phyloP scores from a whole-genome alignment of 2,888 invertebrate species.

The Gymnoscelis rufifasciata region DNA sequence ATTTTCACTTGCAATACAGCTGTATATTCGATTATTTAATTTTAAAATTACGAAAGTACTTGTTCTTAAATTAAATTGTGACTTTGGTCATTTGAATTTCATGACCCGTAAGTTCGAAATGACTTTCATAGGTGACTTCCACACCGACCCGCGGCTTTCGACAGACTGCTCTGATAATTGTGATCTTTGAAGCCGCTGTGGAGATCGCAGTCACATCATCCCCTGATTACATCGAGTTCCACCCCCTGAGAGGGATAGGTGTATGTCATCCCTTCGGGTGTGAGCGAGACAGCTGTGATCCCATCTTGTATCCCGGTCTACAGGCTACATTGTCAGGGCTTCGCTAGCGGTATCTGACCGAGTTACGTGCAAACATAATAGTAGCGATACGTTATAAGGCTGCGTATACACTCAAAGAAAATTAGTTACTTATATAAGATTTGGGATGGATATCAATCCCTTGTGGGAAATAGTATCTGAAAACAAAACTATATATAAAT shows the following conservation, averaged over 20 bases:
- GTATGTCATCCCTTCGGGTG: constrained; percentile 12
- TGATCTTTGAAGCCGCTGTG: constrained; percentile 74
- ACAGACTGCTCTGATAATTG: constrained; percentile 78
- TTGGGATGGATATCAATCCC: too few species aligned
- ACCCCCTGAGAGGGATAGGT: constrained; percentile 64
- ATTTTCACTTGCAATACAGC: too few species aligned
- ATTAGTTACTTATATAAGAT: too few species aligned
- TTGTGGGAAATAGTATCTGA: too few species aligned
- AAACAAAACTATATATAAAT: too few species aligned
- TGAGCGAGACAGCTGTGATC: constrained; percentile 68
- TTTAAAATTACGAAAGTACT: too few species aligned
- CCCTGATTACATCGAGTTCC: constrained; percentile 78
- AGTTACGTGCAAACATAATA: constrained; percentile 57
- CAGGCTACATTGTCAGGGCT: constrained; percentile 77
- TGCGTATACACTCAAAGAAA: constrained; percentile 7
- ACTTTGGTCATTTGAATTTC: constrained; percentile 21
- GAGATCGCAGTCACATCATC: constrained; percentile 79
- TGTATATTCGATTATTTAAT: too few species aligned
- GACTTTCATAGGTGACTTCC: constrained; percentile 68
- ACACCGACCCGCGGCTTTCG: constrained; percentile 71
- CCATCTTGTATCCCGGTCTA: constrained; percentile 82
- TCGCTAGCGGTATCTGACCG: constrained; percentile 62
- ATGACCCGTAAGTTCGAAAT: constrained; percentile 43
- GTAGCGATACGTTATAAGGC: constrained; percentile 36
- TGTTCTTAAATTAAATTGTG: neutral